Evolutionary conservation across 2,888 invertebrate genomes (phyloP).

Genomic region (Zele albiditarsus): DNA sequence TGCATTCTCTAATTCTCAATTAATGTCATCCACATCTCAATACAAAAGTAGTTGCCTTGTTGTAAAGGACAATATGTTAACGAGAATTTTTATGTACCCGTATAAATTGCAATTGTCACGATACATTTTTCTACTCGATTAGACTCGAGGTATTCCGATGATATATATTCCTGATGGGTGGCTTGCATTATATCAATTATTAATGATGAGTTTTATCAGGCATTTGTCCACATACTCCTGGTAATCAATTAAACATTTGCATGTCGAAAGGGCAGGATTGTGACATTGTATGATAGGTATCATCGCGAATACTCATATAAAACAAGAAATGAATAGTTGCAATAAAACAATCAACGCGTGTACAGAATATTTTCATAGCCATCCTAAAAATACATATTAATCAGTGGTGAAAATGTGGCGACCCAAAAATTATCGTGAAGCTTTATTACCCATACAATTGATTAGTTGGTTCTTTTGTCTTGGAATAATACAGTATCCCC

Average conservation of each 20-base stretch:
- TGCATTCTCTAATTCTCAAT: conserved; percentile 70
- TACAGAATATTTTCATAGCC: no score
- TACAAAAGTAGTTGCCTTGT: neutral
- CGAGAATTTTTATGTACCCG: neutral
- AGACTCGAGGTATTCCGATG: no score
- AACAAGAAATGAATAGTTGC: neutral
- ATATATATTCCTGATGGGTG: no score
- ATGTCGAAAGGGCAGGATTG: neutral
- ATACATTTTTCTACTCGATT: neutral
- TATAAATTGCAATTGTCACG: neutral
- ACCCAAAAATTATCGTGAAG: neutral
- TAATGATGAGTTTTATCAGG: neutral
- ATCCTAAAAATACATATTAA: no score
- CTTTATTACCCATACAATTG: neutral
- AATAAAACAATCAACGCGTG: neutral
- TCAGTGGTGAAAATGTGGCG: neutral
- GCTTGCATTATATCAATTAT: neutral
- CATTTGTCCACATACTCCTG: no score
- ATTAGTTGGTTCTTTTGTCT: neutral
- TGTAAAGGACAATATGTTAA: neutral
- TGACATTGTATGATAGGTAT: neutral
- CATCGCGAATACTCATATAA: neutral
- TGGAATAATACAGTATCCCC: neutral
- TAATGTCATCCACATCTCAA: conserved; percentile 60
- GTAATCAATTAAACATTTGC: neutral